Evolutionary conservation across 2,797 vertebrate species (phyloP), one percentile per base, ranked within the genome.

Genomic region (Peromyscus aztecus): DNA sequence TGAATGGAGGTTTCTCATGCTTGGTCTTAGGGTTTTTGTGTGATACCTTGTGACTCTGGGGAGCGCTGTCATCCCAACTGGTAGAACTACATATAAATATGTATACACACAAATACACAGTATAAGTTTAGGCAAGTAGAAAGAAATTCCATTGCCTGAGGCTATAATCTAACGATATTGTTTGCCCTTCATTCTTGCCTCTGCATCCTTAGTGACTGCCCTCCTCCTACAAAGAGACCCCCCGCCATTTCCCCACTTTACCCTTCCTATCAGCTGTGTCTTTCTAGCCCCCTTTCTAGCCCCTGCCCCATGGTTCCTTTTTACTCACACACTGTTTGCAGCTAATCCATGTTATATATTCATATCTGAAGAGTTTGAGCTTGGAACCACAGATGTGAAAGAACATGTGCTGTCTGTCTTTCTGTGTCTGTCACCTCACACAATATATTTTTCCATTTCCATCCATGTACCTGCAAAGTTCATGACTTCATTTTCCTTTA

Each of bases 61-160:
- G n/a, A 59, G 1, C 3, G 0, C 19, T 37, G 24, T 24, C 52
- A 57, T 1, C 21, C 23, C 23, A 3, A 37, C 52, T n/a, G 6
- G 34, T 43, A 11, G 11, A 80, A 80, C 34, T 23, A 57, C 10
- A 23, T 23, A 80, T 2, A 10, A 23, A 4, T 14, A 59, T 17
- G 11, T 27, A 40, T 8, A 82, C 55, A 27, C n/a, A n/a, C n/a
- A 59, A 16, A 27, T 57, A 16, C 23, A 12, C 23, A 57, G 34
- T 57, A 8, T 59, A 27, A 27, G 3, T 59, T 82, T 82, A 59
- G n/a, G 55, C 57, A 55, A 34, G n/a, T 23, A 80, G 21, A 80
- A 71, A 55, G 17, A 10, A 80, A 55, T 34, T 34, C n/a, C 31
- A 23, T 52, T 80, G 10, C 31, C 34, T 34, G 19, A 80, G 5